These are phyloP conservation scores for Sinocyclocheilus rhinocerous DNA, from an alignment of 2,113 vertebrate genomes.

Conservation along the genomic window DNA sequence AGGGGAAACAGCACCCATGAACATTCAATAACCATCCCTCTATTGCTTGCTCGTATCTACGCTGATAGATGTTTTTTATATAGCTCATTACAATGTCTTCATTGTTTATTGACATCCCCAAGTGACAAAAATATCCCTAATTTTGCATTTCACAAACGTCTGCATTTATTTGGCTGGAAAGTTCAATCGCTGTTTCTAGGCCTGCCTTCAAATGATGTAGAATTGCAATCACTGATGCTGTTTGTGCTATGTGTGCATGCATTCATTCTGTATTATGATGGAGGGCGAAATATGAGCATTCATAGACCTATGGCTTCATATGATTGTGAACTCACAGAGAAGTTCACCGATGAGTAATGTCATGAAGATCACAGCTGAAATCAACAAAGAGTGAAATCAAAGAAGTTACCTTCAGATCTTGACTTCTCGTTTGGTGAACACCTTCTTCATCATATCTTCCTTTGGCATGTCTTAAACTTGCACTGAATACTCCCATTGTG, in stretches of 20 bases:
- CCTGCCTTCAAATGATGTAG: constrained; percentile 55
- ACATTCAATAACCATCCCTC: constrained; percentile 69
- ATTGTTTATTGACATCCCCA: constrained; percentile 55
- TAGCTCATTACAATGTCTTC: constrained; percentile 57
- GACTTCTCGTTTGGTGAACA: neutral
- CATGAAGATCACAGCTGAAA: neutral
- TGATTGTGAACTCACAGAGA: neutral
- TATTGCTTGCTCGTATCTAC: constrained; percentile 56
- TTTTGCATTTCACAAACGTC: constrained; percentile 50
- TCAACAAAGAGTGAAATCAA: neutral
- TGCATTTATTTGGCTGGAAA: constrained; percentile 46
- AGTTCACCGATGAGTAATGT: neutral
- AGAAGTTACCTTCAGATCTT: neutral
- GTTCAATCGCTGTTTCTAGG: constrained; percentile 62
- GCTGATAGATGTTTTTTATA: constrained; percentile 57
- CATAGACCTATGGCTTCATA: neutral
- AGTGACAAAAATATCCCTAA: constrained; percentile 55
- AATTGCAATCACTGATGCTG: constrained; percentile 60
- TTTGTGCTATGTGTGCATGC: constrained; percentile 55
- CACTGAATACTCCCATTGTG: neutral
- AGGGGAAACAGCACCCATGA: constrained; percentile 63
- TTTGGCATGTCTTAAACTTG: neutral
- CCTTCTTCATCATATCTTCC: neutral
- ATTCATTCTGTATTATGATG: constrained; percentile 58
- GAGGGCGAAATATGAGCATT: neutral